Evolutionary conservation across 2,888 invertebrate species (phyloP).

Genomic region (Maniola hyperantus): DNA sequence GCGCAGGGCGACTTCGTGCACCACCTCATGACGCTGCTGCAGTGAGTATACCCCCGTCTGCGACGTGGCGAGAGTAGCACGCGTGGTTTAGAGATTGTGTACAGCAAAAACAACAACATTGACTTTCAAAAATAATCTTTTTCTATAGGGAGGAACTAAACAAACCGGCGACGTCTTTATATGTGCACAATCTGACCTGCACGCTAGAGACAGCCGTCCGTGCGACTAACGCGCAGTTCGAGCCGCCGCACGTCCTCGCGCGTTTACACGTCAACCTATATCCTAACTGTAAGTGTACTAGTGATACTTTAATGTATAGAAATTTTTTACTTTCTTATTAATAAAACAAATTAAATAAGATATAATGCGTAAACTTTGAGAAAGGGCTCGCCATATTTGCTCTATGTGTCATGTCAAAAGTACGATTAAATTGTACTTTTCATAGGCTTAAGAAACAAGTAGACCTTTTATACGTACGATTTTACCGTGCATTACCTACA

Average conservation of each 20-base stretch:
- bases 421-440: too few species aligned
- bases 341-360: too few species aligned
- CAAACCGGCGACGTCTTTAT: slow-evolving; percentile 92
- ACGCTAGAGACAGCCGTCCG: slow-evolving; percentile 93
- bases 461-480: too few species aligned
- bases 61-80: too few species aligned
- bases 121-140: not conserved
- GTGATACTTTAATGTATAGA: not conserved
- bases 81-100: too few species aligned
- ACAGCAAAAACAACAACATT: not conserved
- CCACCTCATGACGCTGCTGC: slow-evolving; percentile 94
- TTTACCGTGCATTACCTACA: too few species aligned
- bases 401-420: too few species aligned
- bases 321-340: not conserved
- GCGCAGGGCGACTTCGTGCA: slow-evolving; percentile 98
- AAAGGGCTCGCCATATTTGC: too few species aligned
- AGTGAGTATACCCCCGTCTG: slow-evolving; percentile 80
- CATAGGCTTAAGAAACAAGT: too few species aligned
- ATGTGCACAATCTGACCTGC: slow-evolving; percentile 93
- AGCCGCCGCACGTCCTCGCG: slow-evolving; percentile 94
- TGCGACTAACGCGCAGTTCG: slow-evolving; percentile 96
- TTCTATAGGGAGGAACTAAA: slow-evolving; percentile 90
- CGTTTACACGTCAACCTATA: slow-evolving; percentile 91
- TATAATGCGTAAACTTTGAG: too few species aligned
- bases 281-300: slow-evolving; percentile 68